Conservation (phyloP, 1,140 invertebrate genomes). For the Pristionchus pacificus region DNA sequence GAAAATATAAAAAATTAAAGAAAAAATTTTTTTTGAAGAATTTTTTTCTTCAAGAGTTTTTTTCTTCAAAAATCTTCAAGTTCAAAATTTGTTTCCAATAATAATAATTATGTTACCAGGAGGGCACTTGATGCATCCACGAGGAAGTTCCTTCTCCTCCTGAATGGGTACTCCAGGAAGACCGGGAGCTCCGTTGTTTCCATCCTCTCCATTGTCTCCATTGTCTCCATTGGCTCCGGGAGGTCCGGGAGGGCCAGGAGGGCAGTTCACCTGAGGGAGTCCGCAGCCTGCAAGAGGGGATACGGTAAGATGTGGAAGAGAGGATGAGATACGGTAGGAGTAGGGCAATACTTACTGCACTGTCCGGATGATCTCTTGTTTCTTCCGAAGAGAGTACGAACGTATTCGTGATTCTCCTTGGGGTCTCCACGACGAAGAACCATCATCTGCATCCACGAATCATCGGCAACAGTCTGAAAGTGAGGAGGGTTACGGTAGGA, state of each 20-base stretch:
- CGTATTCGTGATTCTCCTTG: conserved; percentile 32
- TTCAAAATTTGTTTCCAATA: too few species aligned
- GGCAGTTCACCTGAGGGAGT: conserved; percentile 30
- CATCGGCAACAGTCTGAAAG: conserved; percentile 25
- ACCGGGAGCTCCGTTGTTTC: conserved; percentile 33
- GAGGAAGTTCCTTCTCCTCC: conserved; percentile 18
- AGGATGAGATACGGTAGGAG: background rate
- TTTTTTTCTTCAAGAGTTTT: background rate
- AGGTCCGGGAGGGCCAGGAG: conserved; percentile 31
- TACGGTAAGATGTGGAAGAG: background rate
- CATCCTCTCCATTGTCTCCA: conserved; percentile 27
- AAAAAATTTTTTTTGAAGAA: background rate
- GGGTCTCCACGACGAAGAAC: conserved; percentile 26
- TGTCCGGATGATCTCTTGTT: conserved; percentile 28
- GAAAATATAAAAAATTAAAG: background rate
- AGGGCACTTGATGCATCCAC: conserved; percentile 25
- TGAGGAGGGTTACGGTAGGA: background rate
- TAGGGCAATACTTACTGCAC: conserved; percentile 11
- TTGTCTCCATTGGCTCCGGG: conserved; percentile 34
- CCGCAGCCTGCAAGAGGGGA: conserved; percentile 15
- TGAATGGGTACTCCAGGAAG: conserved; percentile 25
- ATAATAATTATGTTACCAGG: too few species aligned
- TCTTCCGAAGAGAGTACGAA: conserved; percentile 28
- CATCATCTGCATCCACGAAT: conserved; percentile 29
- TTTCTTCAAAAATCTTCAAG: too few species aligned